Percentiles rank a stretch among this genome's conserved stretches.
These are phyloP conservation scores for Plumapathes pennacea DNA, from an alignment of 92 coral and sea anemone species.

Conservation along the genomic window DNA sequence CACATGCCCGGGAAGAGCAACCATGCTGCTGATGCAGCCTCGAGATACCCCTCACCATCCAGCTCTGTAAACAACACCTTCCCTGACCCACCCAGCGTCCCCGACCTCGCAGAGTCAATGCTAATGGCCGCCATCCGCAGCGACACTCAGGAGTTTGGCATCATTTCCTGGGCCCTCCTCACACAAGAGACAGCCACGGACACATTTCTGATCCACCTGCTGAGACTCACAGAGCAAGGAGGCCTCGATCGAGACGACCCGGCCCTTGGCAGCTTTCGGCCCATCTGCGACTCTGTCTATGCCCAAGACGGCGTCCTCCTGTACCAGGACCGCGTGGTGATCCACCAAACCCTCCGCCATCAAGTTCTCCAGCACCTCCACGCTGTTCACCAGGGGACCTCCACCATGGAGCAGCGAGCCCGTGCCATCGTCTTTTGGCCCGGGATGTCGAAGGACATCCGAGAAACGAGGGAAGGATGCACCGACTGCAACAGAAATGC, in stretches of 20 bases:
- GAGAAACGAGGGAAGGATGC: conserved; percentile 21
- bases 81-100: conserved; percentile 40
- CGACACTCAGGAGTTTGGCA: conserved; percentile 38
- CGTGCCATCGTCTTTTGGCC: conserved; percentile 31
- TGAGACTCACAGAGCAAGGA: conserved; percentile 42
- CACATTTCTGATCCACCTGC: conserved; percentile 18
- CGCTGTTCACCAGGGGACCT: conserved; percentile 65
- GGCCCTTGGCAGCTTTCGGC: conserved; percentile 39
- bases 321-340: conserved; percentile 44
- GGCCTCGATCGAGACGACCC: conserved; percentile 25
- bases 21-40: conserved; percentile 61
- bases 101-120: conserved; percentile 46
- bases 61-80: conserved; percentile 30
- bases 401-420: conserved; percentile 51
- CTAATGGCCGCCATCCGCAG: conserved; percentile 44
- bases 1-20: conserved; percentile 66
- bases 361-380: conserved; percentile 57
- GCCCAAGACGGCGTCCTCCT: conserved; percentile 56
- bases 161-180: conserved; percentile 61
- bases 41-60: conserved; percentile 66
- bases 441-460: conserved; percentile 46
- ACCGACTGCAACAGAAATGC: conserved; percentile 58
- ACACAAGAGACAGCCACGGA: conserved; percentile 53
- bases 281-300: conserved; percentile 45
- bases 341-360: conserved; percentile 50